A percentile compares a stretch with the other conserved stretches of the same genome.
These are phyloP conservation scores for Bombus vancouverensis DNA, from an alignment of 1,140 invertebrate species.

Conservation along the genomic window DNA sequence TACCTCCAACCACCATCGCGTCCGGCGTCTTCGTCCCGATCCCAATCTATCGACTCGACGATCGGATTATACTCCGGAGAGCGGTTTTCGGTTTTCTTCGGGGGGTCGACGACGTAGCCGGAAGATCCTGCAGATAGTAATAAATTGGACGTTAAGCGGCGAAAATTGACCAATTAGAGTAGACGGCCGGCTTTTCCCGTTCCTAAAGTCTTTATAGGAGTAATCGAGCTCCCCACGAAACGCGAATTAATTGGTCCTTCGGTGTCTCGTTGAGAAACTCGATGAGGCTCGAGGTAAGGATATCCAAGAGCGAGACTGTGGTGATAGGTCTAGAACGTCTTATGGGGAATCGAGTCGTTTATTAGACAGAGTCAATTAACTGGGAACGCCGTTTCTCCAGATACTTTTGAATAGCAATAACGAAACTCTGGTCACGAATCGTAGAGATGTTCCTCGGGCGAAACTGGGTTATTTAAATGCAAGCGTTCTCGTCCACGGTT, in stretches of 20 bases:
- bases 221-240: conserved; percentile 72
- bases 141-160: conserved; percentile 78
- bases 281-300: conserved; percentile 39
- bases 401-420: conserved; percentile 20
- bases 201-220: conserved; percentile 72
- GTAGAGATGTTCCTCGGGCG: neutral
- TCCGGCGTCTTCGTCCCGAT: conserved; percentile 43
- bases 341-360: conserved; percentile 58
- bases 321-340: conserved; percentile 36
- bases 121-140: conserved; percentile 70
- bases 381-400: neutral
- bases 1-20: conserved; percentile 3
- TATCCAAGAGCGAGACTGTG: neutral
- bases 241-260: conserved; percentile 71
- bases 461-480: conserved; percentile 19
- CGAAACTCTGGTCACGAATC: conserved; percentile 23
- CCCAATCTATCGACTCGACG: conserved; percentile 66
- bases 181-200: conserved; percentile 70
- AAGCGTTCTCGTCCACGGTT: no score
- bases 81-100: conserved; percentile 63
- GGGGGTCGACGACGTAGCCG: conserved; percentile 41
- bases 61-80: conserved; percentile 67
- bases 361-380: conserved; percentile 57
- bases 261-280: conserved; percentile 50
- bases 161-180: conserved; percentile 79